Conservation (phyloP, 2,888 invertebrate species). For the Abrostola tripartita region DNA sequence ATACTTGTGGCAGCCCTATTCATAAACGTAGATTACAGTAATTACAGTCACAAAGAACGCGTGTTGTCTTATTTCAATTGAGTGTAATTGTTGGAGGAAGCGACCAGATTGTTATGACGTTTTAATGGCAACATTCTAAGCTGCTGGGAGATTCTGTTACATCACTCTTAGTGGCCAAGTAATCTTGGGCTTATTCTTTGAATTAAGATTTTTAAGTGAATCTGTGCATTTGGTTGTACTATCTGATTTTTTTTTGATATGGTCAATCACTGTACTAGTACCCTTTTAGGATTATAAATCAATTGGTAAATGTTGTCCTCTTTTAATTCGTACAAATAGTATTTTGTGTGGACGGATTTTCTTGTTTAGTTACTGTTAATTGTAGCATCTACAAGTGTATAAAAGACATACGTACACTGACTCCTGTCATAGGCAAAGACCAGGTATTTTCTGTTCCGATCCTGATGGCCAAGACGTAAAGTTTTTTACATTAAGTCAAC, state of each 20-base stretch:
- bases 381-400: too few relatives aligned
- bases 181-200: not conserved
- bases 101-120: conserved; percentile 33
- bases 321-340: too few relatives aligned
- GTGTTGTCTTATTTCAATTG: conserved; percentile 42
- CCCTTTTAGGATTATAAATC: not conserved
- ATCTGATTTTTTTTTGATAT: not conserved
- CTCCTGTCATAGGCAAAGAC: too few relatives aligned
- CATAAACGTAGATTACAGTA: conserved; percentile 25
- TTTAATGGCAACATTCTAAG: conserved; percentile 21
- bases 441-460: too few relatives aligned
- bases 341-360: too few relatives aligned
- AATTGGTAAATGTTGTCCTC: too few relatives aligned
- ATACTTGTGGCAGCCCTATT: conserved; percentile 21
- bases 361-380: too few relatives aligned
- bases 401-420: too few relatives aligned
- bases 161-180: not conserved
- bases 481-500: too few relatives aligned
- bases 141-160: conserved; percentile 7
- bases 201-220: not conserved
- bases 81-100: conserved; percentile 29
- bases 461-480: too few relatives aligned
- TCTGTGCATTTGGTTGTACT: not conserved
- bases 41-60: conserved; percentile 26
- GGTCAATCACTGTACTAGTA: too few relatives aligned